Conservation (phyloP, 2,888 invertebrate genomes). For the Melanophora roralis region DNA sequence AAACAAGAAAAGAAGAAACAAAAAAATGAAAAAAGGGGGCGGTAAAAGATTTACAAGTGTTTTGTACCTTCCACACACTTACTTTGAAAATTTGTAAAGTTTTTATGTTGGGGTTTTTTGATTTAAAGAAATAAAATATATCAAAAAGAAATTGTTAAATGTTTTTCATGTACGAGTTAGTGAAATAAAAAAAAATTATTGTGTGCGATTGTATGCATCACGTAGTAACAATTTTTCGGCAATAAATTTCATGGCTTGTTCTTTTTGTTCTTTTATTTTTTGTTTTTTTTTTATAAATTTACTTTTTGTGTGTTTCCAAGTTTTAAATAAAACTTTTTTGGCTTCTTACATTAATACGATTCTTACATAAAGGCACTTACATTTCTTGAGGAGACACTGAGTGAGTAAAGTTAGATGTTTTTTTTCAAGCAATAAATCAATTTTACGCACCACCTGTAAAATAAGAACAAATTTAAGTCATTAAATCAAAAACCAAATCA, state of each 20-base stretch:
- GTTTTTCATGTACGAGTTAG: neutral
- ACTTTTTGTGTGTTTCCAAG: neutral
- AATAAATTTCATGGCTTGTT: constrained; percentile 54
- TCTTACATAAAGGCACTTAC: neutral
- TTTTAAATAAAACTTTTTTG: constrained; percentile 28
- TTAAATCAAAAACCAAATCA: constrained; percentile 60
- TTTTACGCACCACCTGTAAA: constrained; percentile 64
- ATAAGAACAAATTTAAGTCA: constrained; percentile 62
- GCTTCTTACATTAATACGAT: neutral
- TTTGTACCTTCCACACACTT: constrained; percentile 22
- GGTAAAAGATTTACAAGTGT: constrained; percentile 53
- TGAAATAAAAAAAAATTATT: neutral
- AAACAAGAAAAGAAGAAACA: too few species aligned
- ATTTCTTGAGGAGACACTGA: neutral
- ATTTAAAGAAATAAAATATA: neutral
- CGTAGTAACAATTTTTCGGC: constrained; percentile 60
- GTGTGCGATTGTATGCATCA: constrained; percentile 36
- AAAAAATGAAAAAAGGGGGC: neutral
- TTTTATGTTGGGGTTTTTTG: neutral
- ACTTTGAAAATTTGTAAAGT: constrained; percentile 26
- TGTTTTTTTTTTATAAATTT: constrained; percentile 22
- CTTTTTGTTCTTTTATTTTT: constrained; percentile 12
- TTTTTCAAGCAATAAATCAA: constrained; percentile 63
- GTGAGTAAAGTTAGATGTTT: neutral
- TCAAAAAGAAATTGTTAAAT: neutral